A percentile compares a stretch with the other conserved stretches of the same genome.
Evolutionary conservation across 2,113 vertebrate genomes (phyloP).

Genomic region (Hymenochirus boettgeri): DNA sequence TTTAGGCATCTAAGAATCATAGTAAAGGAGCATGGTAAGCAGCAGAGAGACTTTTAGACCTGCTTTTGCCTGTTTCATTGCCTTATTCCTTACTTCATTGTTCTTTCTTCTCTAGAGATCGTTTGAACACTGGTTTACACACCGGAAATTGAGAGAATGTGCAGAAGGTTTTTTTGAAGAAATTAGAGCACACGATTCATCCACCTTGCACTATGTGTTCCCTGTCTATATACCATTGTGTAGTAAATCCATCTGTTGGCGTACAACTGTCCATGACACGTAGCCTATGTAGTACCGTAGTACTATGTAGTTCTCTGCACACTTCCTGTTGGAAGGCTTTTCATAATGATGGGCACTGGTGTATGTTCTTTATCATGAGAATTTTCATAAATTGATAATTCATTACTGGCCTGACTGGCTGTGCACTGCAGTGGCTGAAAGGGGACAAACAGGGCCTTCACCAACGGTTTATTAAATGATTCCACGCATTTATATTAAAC

Average conservation of each 20-base stretch:
- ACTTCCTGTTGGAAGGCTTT: slow-evolving; percentile 42
- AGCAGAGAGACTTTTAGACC: too few species aligned
- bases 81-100: not conserved
- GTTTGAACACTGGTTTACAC: slow-evolving; percentile 50
- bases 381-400: slow-evolving; percentile 63
- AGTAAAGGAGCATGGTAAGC: too few species aligned
- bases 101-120: slow-evolving; percentile 54
- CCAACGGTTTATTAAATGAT: slow-evolving; percentile 62
- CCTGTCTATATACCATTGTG: slow-evolving; percentile 50
- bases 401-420: slow-evolving; percentile 64
- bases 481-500: slow-evolving; percentile 61
- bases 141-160: slow-evolving; percentile 58
- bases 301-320: too few species aligned
- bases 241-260: slow-evolving; percentile 70
- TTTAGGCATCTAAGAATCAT: too few species aligned
- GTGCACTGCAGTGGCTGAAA: slow-evolving; percentile 71
- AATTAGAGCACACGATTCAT: slow-evolving; percentile 65
- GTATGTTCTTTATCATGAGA: slow-evolving; percentile 62
- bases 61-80: too few species aligned
- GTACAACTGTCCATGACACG: slow-evolving; percentile 59
- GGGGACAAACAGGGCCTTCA: slow-evolving; percentile 53
- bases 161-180: slow-evolving; percentile 65
- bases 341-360: slow-evolving; percentile 46
- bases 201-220: slow-evolving; percentile 50
- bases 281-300: slow-evolving; percentile 52